Conservation (phyloP, 2,888 invertebrate genomes). For the Tetranychus truncatus region DNA sequence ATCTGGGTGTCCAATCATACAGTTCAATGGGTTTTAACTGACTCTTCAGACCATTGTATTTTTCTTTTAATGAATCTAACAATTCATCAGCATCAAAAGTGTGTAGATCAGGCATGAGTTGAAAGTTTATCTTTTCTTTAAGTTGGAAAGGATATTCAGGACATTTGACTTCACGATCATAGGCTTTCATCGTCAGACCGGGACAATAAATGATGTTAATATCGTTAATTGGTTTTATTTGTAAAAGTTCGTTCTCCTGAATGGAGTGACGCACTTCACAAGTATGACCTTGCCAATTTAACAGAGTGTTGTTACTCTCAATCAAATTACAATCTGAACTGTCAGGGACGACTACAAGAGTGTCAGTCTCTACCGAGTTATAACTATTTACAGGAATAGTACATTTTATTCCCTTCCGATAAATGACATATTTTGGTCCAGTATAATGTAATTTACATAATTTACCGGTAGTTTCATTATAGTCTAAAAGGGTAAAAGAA, state of each 20-base stretch:
- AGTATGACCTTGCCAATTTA: not conserved
- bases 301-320: not conserved
- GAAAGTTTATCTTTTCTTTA: no score
- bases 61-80: no score
- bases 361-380: not conserved
- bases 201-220: no score
- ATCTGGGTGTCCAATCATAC: no score
- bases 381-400: not conserved
- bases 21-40: no score
- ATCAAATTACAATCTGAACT: not conserved
- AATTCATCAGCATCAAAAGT: no score
- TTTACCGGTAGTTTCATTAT: not conserved
- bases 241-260: not conserved
- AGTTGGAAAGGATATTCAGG: no score
- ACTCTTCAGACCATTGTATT: no score
- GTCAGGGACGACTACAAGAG: not conserved
- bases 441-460: conserved; percentile 1
- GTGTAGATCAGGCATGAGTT: no score
- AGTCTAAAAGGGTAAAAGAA: not conserved
- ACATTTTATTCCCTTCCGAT: not conserved
- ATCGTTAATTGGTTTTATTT: no score
- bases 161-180: no score
- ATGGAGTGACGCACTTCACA: not conserved
- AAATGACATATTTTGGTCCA: conserved; percentile 3
- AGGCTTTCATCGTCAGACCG: no score